Evolutionary conservation across 1,140 invertebrate species (phyloP), one percentile per base, ranked within the genome.

Genomic region (Pogonognathellus flavescens): DNA sequence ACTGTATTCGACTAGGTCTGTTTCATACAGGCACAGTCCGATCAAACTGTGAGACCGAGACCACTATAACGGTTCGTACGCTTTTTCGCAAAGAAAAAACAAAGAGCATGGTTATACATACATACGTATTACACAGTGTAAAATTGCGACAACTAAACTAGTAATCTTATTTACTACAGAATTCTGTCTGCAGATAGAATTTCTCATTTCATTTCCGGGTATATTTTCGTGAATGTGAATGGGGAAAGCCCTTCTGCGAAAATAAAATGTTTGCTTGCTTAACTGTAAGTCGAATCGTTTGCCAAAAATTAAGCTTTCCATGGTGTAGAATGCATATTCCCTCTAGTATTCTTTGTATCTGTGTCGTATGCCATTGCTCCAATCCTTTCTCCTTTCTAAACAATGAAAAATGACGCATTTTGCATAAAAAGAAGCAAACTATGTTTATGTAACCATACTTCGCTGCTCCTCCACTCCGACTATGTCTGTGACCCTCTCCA

Each of bases 331-430:
- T 18, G 8, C 16, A 20, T 16, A 66, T 25, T 25, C 20, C 22
- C 22, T 66, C 22, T 25, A 66, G 20, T 13, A 3, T 10, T 66
- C 62, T 66, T 20, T 31, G 22, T 76, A n/a, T 41, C 41, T 76
- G 25, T 31, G 22, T 70, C 25, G 18, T 31, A 41, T 41, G 31
- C 31, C 31, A n/a, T 50, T 76, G 41, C 31, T 76, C 14, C 31
- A 41, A 13, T 50, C 41, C 25, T 76, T 10, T 41, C 14, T 41
- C 31, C 31, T 16, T 76, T 31, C 41, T 76, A 76, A 76, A 50
- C 31, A 76, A 31, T 76, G 41, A 76, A 50, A 49, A 76, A 76
- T 76, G 41, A 76, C 14, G 70, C 16, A 49, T 50, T 76, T 76
- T 18, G 70, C 41, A 76, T 76, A 49, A 49, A 31, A 50, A n/a